These are phyloP conservation scores for Anableps anableps DNA, from an alignment of 2,797 vertebrate genomes.

Conservation along the genomic window DNA sequence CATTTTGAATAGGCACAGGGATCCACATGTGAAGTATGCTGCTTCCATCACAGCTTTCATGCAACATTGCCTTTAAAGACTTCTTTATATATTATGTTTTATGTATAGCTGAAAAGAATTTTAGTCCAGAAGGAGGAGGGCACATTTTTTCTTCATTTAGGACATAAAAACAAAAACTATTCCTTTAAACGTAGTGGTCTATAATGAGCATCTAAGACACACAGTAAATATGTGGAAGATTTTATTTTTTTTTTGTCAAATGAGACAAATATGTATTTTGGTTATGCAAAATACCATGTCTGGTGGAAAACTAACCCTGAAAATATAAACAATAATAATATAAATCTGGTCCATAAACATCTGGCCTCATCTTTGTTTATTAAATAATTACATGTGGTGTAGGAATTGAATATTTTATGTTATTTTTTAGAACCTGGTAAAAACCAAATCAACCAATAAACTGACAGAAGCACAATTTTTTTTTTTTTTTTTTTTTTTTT, in stretches of 20 bases:
- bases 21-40: constrained; percentile 9
- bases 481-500: too few relatives aligned
- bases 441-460: too few relatives aligned
- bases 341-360: too few relatives aligned
- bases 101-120: constrained; percentile 12
- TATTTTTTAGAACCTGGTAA: too few relatives aligned
- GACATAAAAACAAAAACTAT: background rate
- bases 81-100: constrained; percentile 7
- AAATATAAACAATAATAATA: too few relatives aligned
- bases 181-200: background rate
- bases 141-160: background rate
- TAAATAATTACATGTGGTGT: too few relatives aligned
- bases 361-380: too few relatives aligned
- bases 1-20: background rate
- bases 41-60: constrained; percentile 6
- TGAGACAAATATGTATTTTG: background rate
- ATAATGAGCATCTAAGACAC: background rate
- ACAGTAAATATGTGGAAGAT: background rate
- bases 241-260: background rate
- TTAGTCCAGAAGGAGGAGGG: background rate
- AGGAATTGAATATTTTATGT: too few relatives aligned
- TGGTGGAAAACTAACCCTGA: background rate
- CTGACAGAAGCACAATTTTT: background rate
- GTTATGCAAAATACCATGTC: background rate
- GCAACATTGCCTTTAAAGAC: background rate